These are phyloP conservation scores for Paradisaea rubra DNA, from an alignment of 2,113 vertebrate genomes.

Conservation along the genomic window DNA sequence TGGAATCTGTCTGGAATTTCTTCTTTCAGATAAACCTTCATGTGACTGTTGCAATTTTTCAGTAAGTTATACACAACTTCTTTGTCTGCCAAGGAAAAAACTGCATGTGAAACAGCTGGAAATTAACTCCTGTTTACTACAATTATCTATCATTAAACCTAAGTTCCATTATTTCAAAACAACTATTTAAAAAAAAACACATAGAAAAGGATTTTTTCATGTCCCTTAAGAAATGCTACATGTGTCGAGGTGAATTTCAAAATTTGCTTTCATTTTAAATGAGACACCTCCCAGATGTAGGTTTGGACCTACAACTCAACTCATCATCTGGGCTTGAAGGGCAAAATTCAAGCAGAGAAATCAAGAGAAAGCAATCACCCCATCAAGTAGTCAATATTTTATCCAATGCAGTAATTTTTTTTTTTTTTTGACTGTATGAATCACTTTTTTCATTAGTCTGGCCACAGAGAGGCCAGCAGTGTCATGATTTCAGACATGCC, in stretches of 20 bases:
- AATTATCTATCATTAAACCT: not conserved
- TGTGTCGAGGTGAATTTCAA: not conserved
- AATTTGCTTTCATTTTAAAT: not conserved
- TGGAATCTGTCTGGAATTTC: slow-evolving; percentile 85
- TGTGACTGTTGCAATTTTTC: slow-evolving; percentile 72
- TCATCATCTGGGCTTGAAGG: not conserved
- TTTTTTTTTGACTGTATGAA: not conserved
- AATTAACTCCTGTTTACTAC: not conserved
- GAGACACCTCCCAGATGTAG: not conserved
- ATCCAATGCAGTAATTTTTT: not conserved
- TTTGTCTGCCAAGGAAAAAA: slow-evolving; percentile 62
- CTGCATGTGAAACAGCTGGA: not conserved
- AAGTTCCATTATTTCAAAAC: not conserved
- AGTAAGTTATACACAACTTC: slow-evolving; percentile 70
- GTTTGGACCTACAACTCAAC: not conserved
- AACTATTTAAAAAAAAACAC: not conserved
- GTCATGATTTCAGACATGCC: not conserved
- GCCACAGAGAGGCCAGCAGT: not conserved
- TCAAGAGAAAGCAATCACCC: not conserved
- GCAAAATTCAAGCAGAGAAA: not conserved
- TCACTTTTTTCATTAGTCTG: not conserved
- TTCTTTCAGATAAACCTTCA: slow-evolving; percentile 86
- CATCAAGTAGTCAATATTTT: not conserved
- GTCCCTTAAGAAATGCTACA: not conserved
- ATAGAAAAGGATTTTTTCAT: not conserved